Conservation (phyloP, 2,797 vertebrate species). For the Tadarida brasiliensis region DNA sequence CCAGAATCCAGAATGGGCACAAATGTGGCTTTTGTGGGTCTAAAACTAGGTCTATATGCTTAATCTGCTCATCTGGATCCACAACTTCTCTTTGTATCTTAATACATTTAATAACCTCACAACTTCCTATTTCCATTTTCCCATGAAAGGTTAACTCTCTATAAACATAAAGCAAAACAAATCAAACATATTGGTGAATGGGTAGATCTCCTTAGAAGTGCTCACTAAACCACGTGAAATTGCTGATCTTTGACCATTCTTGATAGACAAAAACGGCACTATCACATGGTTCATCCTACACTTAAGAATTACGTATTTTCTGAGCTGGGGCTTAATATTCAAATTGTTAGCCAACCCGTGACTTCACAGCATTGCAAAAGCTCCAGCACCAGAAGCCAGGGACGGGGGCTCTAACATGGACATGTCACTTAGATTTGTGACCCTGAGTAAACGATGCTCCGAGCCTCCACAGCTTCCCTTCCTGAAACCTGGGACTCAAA, state of each 20-base stretch:
- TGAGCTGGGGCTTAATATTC: neutral
- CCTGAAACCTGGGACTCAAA: constrained; percentile 36
- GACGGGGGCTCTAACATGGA: neutral
- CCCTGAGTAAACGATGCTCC: neutral
- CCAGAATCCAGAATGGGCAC: neutral
- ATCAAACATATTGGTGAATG: neutral
- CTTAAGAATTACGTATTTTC: neutral
- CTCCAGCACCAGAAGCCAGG: neutral
- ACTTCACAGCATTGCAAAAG: neutral
- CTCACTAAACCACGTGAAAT: neutral
- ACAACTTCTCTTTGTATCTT: neutral
- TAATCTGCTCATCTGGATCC: neutral
- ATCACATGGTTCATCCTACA: neutral
- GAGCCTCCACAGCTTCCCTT: neutral
- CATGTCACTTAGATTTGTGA: neutral
- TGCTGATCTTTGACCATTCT: neutral
- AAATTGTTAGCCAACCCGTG: neutral
- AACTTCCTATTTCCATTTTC: neutral
- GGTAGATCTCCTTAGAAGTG: neutral
- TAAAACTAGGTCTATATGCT: neutral
- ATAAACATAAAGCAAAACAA: neutral
- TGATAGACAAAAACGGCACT: neutral
- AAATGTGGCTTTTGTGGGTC: neutral
- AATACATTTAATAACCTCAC: neutral
- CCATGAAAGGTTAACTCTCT: constrained; percentile 4